Percentiles rank a stretch among this genome's conserved stretches.
Evolutionary conservation across 2,797 vertebrate genomes (phyloP).

Genomic region (Neostethus bicornis): DNA sequence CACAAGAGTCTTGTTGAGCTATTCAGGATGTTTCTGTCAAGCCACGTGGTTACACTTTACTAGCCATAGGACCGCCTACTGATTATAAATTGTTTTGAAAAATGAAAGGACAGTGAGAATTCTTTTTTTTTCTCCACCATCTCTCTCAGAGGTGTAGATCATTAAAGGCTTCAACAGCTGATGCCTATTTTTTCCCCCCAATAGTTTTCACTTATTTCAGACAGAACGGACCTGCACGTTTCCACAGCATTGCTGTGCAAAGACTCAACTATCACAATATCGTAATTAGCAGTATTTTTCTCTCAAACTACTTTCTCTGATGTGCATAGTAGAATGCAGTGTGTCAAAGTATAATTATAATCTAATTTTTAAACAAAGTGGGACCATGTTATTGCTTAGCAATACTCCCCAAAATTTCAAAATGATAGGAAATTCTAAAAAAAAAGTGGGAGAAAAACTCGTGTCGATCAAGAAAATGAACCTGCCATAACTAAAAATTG

Average conservation of each 20-base stretch:
- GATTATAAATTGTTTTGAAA: neutral
- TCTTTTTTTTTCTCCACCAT: neutral
- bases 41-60: neutral
- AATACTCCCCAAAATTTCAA: constrained; percentile 21
- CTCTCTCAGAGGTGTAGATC: neutral
- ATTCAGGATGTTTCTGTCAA: neutral
- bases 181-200: neutral
- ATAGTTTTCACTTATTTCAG: neutral
- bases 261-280: neutral
- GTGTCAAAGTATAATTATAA: neutral
- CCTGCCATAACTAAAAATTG: constrained; percentile 12
- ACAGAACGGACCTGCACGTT: neutral
- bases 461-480: constrained; percentile 40
- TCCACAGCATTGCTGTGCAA: neutral
- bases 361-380: constrained; percentile 5
- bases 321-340: neutral
- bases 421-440: constrained; percentile 5
- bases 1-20: constrained; percentile 2
- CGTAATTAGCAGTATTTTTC: neutral
- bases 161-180: neutral
- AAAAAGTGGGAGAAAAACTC: constrained; percentile 30
- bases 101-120: neutral
- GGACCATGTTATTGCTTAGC: constrained; percentile 6
- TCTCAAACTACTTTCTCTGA: neutral
- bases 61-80: neutral